Evolutionary conservation across 2,113 vertebrate genomes (phyloP).

Genomic region (Lynx canadensis): DNA sequence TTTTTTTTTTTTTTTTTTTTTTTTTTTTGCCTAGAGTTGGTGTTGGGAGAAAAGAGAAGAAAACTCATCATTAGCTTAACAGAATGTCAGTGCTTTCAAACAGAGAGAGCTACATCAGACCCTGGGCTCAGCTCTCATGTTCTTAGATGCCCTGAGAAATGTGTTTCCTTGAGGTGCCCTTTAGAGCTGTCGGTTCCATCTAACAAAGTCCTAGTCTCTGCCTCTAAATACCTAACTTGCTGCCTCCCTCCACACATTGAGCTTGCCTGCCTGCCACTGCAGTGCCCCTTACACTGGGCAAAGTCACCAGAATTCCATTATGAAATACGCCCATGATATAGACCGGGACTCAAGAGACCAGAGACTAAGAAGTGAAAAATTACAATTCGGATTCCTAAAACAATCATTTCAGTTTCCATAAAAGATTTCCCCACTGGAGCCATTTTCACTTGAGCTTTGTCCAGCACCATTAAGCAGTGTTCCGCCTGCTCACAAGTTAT

Average conservation of each 20-base stretch:
- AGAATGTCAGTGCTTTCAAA: conserved; percentile 19
- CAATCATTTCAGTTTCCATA: conserved; percentile 16
- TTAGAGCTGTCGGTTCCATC: background rate
- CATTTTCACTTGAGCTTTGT: conserved; percentile 18
- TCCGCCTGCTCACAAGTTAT: background rate
- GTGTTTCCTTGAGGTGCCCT: background rate
- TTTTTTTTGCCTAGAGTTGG: background rate
- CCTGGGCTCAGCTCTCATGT: background rate
- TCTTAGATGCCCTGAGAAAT: background rate
- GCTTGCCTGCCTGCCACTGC: background rate
- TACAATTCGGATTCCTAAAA: conserved; percentile 42
- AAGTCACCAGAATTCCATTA: background rate
- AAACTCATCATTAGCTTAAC: conserved; percentile 37
- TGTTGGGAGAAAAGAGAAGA: background rate
- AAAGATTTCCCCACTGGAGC: conserved; percentile 29
- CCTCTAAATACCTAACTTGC: rapidly evolving
- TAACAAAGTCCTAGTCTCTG: background rate
- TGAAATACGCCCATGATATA: background rate
- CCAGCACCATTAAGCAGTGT: background rate
- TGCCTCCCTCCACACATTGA: background rate
- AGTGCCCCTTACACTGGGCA: background rate
- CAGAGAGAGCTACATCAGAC: background rate
- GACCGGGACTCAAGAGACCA: conserved; percentile 29
- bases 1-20: background rate
- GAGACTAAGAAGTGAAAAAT: background rate